Percentiles rank a stretch among this genome's conserved stretches.
Evolutionary conservation across 1,140 invertebrate genomes (phyloP).

Genomic region (Drosophila nebulosa): DNA sequence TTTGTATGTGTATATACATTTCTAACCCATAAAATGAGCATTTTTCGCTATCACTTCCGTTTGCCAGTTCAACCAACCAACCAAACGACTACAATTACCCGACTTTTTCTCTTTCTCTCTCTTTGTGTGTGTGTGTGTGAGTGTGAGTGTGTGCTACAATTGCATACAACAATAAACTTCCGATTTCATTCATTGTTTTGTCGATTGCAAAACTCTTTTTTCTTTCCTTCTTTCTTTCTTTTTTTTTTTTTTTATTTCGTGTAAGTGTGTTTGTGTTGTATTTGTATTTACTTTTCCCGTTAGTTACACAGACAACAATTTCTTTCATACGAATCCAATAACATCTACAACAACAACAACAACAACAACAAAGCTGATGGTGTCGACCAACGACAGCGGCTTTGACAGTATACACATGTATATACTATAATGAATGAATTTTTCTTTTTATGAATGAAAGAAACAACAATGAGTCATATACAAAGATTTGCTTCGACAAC

Average conservation of each 20-base stretch:
- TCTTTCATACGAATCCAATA: not conserved
- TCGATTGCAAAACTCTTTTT: slow-evolving; percentile 55
- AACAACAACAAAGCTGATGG: no score
- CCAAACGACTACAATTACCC: slow-evolving; percentile 36
- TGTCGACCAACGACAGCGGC: not conserved
- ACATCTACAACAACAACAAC: not conserved
- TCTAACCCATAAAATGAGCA: slow-evolving; percentile 3
- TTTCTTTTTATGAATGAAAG: not conserved
- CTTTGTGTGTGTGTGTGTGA: slow-evolving; percentile 3
- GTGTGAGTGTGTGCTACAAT: slow-evolving; percentile 25
- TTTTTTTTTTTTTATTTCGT: slow-evolving; percentile 9
- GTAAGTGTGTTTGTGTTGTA: slow-evolving; percentile 5
- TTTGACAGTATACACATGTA: not conserved
- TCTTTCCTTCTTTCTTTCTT: not conserved
- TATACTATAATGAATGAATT: not conserved
- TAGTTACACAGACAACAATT: slow-evolving; percentile 21
- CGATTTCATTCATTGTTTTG: slow-evolving; percentile 67
- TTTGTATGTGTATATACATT: not conserved
- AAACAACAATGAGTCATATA: no score
- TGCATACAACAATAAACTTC: slow-evolving; percentile 66
- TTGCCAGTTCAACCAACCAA: slow-evolving; percentile 60
- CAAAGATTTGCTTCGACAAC: no score
- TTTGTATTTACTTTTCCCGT: slow-evolving; percentile 31
- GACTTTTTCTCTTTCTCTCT: slow-evolving; percentile 29
- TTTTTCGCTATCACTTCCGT: slow-evolving; percentile 60